phyloP scores from a whole-genome alignment of 2,888 invertebrate genomes.

The Cataglyphis albicans region DNA sequence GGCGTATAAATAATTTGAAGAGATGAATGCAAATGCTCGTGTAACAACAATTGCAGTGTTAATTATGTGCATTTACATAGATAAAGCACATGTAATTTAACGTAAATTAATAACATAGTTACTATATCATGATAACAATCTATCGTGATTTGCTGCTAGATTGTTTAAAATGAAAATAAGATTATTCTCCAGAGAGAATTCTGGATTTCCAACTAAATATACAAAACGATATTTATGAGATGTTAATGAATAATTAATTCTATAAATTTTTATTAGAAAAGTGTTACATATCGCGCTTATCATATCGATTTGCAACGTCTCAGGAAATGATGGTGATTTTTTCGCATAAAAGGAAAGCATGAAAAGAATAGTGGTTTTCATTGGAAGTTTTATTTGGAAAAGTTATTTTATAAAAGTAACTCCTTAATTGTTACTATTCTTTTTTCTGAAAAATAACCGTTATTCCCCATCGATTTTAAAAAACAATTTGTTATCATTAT shows the following conservation, averaged over 20 bases:
- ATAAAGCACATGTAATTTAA: constrained; percentile 63
- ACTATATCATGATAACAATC: background rate
- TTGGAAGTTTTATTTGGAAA: background rate
- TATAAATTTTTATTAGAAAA: background rate
- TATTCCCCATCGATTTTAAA: background rate
- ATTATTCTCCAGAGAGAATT: constrained; percentile 1
- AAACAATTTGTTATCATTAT: background rate
- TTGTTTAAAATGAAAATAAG: constrained; percentile 43
- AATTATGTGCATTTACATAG: constrained; percentile 50
- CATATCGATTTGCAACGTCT: constrained; percentile 31
- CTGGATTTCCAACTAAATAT: constrained; percentile 9
- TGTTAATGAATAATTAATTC: background rate
- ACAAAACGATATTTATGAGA: background rate
- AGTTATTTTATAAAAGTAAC: background rate
- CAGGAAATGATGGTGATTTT: background rate
- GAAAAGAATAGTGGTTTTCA: background rate
- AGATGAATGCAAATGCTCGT: constrained; percentile 54
- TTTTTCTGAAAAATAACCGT: no score
- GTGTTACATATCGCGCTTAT: constrained; percentile 1
- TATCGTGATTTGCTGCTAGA: constrained; percentile 36
- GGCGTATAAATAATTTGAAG: constrained; percentile 60
- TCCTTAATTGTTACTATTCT: no score
- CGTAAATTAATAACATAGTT: constrained; percentile 1
- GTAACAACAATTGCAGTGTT: constrained; percentile 19
- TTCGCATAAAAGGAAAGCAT: background rate